Percentiles rank a stretch among this genome's conserved stretches.
These are phyloP conservation scores for Chloroceryle aenea DNA, from an alignment of 2,113 vertebrate genomes.

Conservation along the genomic window DNA sequence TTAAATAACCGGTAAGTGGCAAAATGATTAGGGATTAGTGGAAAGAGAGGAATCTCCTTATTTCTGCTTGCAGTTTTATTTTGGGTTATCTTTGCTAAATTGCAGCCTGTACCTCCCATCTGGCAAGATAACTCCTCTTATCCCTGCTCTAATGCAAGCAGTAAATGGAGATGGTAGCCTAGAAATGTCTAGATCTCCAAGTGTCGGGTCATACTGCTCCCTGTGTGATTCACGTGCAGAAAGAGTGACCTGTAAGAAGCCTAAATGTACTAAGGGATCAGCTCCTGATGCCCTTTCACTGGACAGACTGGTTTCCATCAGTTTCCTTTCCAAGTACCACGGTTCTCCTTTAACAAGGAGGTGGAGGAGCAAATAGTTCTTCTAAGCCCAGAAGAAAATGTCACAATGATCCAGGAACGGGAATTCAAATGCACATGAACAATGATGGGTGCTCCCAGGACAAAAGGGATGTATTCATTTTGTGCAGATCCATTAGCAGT, in stretches of 20 bases:
- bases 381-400: background rate
- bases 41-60: background rate
- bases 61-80: slow-evolving; percentile 50
- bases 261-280: background rate
- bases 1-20: slow-evolving; percentile 47
- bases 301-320: background rate
- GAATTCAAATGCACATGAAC: background rate
- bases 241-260: background rate
- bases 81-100: slow-evolving; percentile 1
- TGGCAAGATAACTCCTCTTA: background rate
- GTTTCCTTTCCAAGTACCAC: background rate
- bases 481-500: background rate
- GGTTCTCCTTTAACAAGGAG: background rate
- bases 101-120: background rate
- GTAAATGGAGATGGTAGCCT: background rate
- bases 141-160: background rate
- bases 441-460: background rate
- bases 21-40: slow-evolving; percentile 52
- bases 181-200: background rate
- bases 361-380: background rate
- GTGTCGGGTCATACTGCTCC: background rate
- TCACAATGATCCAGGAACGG: background rate
- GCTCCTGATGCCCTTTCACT: background rate
- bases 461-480: background rate
- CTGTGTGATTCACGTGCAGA: background rate